These are phyloP conservation scores for Ichneumoninae sp. DNA, from an alignment of 2,888 invertebrate genomes.

Conservation along the genomic window DNA sequence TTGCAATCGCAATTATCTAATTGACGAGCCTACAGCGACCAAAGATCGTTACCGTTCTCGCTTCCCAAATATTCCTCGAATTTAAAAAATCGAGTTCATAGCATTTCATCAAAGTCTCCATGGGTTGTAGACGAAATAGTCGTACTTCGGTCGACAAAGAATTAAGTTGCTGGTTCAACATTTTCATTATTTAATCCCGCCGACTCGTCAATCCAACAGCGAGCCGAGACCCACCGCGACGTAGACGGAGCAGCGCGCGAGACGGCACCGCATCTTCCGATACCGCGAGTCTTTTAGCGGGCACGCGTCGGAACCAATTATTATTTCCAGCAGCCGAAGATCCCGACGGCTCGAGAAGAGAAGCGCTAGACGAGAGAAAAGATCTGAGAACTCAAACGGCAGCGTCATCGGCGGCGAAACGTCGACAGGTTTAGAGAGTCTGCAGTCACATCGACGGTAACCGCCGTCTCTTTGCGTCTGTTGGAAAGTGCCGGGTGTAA, in stretches of 20 bases:
- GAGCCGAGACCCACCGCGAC: slow-evolving; percentile 3
- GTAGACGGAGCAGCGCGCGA: background rate
- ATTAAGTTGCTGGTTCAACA: background rate
- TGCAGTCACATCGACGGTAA: slow-evolving; percentile 59
- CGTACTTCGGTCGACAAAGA: background rate
- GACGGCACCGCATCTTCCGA: slow-evolving; percentile 20
- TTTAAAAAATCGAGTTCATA: no score
- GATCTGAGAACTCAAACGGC: slow-evolving; percentile 55
- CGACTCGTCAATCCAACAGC: background rate
- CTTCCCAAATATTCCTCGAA: background rate
- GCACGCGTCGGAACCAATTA: slow-evolving; percentile 53
- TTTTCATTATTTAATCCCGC: background rate
- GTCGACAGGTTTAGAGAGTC: slow-evolving; percentile 74
- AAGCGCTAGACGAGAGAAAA: slow-evolving; percentile 59
- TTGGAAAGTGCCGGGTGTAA: slow-evolving; percentile 6
- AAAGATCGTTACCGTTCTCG: background rate
- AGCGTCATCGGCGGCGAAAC: slow-evolving; percentile 54
- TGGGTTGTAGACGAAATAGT: background rate
- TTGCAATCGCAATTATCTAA: background rate
- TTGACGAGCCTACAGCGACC: background rate
- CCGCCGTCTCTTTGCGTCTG: slow-evolving; percentile 33
- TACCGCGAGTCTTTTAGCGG: slow-evolving; percentile 6
- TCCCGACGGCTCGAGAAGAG: slow-evolving; percentile 17
- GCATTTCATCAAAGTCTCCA: no score
- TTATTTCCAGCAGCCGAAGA: slow-evolving; percentile 67